Base-by-base conservation (phyloP, 53 echinoderm and acorn worm genomes). In the Echinometra lucunter region DNA sequence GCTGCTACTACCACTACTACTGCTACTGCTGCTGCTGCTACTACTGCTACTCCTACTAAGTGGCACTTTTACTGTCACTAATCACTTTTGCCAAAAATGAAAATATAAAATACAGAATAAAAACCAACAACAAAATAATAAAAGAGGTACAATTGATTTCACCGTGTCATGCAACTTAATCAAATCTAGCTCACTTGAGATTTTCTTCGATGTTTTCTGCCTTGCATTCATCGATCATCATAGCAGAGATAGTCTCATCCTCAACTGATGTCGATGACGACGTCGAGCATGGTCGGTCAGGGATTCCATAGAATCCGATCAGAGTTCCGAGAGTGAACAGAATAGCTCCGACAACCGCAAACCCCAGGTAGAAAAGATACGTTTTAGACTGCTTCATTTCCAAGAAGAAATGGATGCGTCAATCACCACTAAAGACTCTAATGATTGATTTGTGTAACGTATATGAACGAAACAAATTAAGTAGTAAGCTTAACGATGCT, bases 181-280 rank as follows among this genome's bases (percentile, higher is more conserved):
- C 4, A 47, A 72, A 72, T 34, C 2, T 27, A n/a, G 28, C 85
- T 83, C 81, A 95, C 95, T 88, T 92, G 40, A 95, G 78, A 58
- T 89, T 70, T 37, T 70, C 23, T 32, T 93, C 93, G 55, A 95
- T 93, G 37, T 92, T 89, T 32, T 88, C 93, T 44, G 95, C 56
- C 53, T 74, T 95, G 57, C 92, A 92, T 57, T 93, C 93, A 5
- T 88, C 57, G 18, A 93, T 88, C 75, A 95, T 95, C 93, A 88
- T 57, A 11, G 44, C 27, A 16, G 63, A 45, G 37, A 95, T 88
- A 25, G 47, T 37, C 38, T 34, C 80, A 74, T 93, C 60, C 6
- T 95, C 95, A 19, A 9, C 1, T 35, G 34, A 17, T 18, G 80
- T 74, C 74, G 57, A n/a, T 17, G 91, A 67, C 1, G 78, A 40